Base-by-base conservation (phyloP, 2,888 invertebrate species). In the Euplagia quadripunctaria region DNA sequence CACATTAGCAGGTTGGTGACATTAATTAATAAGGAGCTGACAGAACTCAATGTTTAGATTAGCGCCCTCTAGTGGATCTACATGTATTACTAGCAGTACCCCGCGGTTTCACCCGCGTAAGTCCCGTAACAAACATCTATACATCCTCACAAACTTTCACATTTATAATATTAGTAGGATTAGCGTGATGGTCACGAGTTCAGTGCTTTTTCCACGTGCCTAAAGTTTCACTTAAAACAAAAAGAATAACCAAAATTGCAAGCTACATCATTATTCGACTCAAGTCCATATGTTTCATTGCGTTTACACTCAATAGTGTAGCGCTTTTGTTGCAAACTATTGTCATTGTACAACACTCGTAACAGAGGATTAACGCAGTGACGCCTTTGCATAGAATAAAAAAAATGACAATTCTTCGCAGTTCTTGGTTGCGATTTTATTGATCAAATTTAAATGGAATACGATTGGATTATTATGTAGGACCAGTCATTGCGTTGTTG, bases 351-450 rank as follows among this genome's bases (percentile, higher is more conserved):
- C 77, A 74, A 78, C 79, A 76, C 90, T 92, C 91, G 91, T 90
- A 91, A 92, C 90, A 88, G 86, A 82, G 94, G 93, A 94, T 94
- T 94, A 93, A 90, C 89, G 87, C 83, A 85, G 92, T 89, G 88
- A 90, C 90, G 92, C 92, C 91, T 90, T 86, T 85, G 87, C 88
- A 77, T 74, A 75, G 80, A 61, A 17, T 20, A 58, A 20, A 74
- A 68, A 81, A 85, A 81, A 82, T 64, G 51, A 41, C 71, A 67
- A 49, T 51, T 72, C 63, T 68, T 63, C 20, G 64, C 64, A 16
- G 51, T 41, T 43, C 42, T 65, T n/a, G 9, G 51, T 71, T 46
- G 20, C 41, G 31, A 61, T 61, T 61, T 61, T 61, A 68, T 51
- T 20, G 9, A 52, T 31, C 4, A 67, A 52, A 41, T 51, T 46